Base-by-base conservation (phyloP, 2,113 vertebrate species). In the Menidia beryllina region DNA sequence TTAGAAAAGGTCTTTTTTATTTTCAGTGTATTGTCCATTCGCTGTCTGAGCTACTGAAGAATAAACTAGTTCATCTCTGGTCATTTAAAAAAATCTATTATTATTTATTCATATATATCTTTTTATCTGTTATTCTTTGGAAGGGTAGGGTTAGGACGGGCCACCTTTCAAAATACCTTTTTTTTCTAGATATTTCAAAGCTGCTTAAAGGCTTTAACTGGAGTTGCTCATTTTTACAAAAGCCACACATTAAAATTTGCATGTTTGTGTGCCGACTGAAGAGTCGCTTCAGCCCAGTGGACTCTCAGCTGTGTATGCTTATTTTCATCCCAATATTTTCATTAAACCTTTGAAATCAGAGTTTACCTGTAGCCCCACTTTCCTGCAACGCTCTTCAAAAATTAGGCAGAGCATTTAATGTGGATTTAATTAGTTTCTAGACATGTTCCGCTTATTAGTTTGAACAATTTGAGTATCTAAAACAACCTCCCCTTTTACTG, bases 161-260 rank as follows among this genome's bases (percentile, higher is more conserved):
- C 7, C 21, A 62, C 49, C 27, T 39, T 71, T 72, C 54, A 69
- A 69, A 74, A 69, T 43, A 25, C 45, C 62, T 34, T 49, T 68
- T 75, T 81, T 38, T 69, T 43, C 25, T 25, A 68, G 72, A 74
- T 47, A 61, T 66, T 47, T 72, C 30, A 72, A 34, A 34, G 30
- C 30, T 34, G 30, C 30, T 83, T 83, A 81, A 71, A 38, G 34
- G 30, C 30, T 34, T 34, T 34, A 61, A 62, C 25, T 53, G 20
- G 26, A 59, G 69, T 53, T 11, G 10, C 55, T 62, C 45, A 55
- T 58, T 43, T 70, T n/a, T 51, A 59, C 39, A 59, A 52, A 78
- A 81, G 38, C 56, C 43, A 48, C 34, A 41, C 38, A 14, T 1
- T 3, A 49, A 69, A 66, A 80, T 77, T 55, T 82, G 72, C 58